phyloP scores from a whole-genome alignment of 2,113 vertebrate species.

The Potamarius usumacintae region DNA sequence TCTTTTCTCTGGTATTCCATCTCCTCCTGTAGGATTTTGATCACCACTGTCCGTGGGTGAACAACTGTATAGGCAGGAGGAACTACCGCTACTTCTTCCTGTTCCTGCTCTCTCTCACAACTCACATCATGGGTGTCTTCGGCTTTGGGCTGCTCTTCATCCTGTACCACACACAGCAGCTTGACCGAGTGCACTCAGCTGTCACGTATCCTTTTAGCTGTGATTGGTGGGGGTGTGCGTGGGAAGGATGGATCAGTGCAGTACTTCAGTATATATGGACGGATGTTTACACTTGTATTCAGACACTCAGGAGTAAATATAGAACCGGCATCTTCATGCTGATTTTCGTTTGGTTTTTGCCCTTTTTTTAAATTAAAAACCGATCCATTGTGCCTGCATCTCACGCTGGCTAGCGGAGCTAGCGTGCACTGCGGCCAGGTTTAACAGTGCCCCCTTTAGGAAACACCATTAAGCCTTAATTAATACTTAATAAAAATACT shows the following conservation, averaged over 20 bases:
- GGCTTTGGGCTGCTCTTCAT: conserved; percentile 92
- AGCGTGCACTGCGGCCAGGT: too few species aligned
- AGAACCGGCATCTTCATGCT: background rate
- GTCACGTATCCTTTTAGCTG: conserved; percentile 89
- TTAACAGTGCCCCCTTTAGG: too few species aligned
- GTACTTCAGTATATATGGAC: background rate
- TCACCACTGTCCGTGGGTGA: conserved; percentile 98
- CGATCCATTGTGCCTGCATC: too few species aligned
- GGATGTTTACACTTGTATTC: background rate
- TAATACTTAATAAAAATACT: too few species aligned
- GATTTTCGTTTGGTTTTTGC: too few species aligned
- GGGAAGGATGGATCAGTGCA: background rate
- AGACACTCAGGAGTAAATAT: background rate
- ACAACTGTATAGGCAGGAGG: conserved; percentile 95
- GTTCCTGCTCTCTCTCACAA: conserved; percentile 92
- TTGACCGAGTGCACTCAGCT: conserved; percentile 84
- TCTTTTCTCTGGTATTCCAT: background rate
- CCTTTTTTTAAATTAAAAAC: too few species aligned
- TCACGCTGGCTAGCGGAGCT: too few species aligned
- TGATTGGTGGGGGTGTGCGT: background rate
- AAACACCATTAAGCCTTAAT: too few species aligned
- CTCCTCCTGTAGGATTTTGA: conserved; percentile 84
- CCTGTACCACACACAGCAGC: conserved; percentile 86
- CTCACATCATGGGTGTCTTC: conserved; percentile 94
- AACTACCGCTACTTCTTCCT: conserved; percentile 99